Evolutionary conservation across 2,797 vertebrate species (phyloP).

Genomic region (Characodon lateralis): DNA sequence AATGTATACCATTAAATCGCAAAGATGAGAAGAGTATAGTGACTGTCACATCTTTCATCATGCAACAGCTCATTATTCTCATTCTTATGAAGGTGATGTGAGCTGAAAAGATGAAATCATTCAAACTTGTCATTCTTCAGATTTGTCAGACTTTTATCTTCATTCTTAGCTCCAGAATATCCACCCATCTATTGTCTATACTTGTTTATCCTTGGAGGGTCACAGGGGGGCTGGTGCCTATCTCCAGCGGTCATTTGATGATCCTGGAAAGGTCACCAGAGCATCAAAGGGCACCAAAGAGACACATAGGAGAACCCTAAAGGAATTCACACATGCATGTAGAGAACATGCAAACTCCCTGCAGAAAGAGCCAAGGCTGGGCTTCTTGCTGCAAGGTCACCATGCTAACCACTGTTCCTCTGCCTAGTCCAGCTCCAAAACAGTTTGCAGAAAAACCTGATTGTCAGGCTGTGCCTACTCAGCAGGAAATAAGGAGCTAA

Average conservation of each 20-base stretch:
- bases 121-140: background rate
- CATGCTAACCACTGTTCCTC: background rate
- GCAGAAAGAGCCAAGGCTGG: background rate
- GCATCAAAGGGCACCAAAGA: background rate
- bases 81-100: constrained; percentile 34
- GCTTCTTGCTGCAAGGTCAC: background rate
- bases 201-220: background rate
- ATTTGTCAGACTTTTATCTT: background rate
- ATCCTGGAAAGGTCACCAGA: background rate
- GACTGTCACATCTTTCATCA: background rate
- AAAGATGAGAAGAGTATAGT: background rate
- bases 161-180: background rate
- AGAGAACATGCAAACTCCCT: background rate
- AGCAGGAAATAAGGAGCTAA: constrained; percentile 1
- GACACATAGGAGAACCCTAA: background rate
- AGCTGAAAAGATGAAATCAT: constrained; percentile 6
- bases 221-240: background rate
- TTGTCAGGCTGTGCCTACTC: constrained; percentile 10
- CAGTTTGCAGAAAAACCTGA: constrained; percentile 27
- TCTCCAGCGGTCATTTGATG: background rate
- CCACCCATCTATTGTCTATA: background rate
- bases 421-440: background rate
- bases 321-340: too few relatives aligned
- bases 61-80: constrained; percentile 37
- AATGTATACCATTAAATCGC: background rate